Evolutionary conservation across 2,888 invertebrate species (phyloP).

Genomic region (Ichneumoninae sp.): DNA sequence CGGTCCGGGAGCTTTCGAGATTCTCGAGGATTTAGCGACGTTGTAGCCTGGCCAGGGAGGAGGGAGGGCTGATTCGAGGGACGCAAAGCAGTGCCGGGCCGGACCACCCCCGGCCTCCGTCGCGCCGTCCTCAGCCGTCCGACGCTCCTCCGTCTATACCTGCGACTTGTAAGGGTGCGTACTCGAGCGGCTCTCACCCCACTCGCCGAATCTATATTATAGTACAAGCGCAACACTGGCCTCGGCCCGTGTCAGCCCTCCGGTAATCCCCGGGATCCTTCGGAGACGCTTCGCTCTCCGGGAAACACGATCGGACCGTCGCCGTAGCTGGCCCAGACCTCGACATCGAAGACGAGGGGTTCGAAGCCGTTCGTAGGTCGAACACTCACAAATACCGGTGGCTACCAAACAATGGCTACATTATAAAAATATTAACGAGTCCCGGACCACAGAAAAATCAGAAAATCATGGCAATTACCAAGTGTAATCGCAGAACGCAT

Average conservation of each 20-base stretch:
- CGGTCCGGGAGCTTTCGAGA: constrained; percentile 66
- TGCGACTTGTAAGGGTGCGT: constrained; percentile 3
- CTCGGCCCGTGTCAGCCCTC: constrained; percentile 77
- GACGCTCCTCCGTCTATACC: background rate
- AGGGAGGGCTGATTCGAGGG: background rate
- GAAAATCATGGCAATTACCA: too few relatives aligned
- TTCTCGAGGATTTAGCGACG: constrained; percentile 76
- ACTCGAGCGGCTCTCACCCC: background rate
- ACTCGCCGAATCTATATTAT: constrained; percentile 57
- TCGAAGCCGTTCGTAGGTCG: background rate
- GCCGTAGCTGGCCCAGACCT: background rate
- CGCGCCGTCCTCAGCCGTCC: constrained; percentile 16
- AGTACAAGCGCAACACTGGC: constrained; percentile 65
- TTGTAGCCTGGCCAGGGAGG: constrained; percentile 63
- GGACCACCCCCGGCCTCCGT: background rate
- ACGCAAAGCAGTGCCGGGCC: constrained; percentile 23
- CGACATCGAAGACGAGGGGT: constrained; percentile 1
- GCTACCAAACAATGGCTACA: too few relatives aligned
- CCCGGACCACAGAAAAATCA: too few relatives aligned
- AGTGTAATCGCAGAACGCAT: too few relatives aligned
- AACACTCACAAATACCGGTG: too few relatives aligned
- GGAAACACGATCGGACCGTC: constrained; percentile 79
- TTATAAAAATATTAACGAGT: too few relatives aligned
- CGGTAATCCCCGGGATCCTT: constrained; percentile 79
- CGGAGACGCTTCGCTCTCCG: constrained; percentile 78